Evolutionary conservation across 2,797 vertebrate species (phyloP).

Genomic region (Pseudocheirus occidentalis): DNA sequence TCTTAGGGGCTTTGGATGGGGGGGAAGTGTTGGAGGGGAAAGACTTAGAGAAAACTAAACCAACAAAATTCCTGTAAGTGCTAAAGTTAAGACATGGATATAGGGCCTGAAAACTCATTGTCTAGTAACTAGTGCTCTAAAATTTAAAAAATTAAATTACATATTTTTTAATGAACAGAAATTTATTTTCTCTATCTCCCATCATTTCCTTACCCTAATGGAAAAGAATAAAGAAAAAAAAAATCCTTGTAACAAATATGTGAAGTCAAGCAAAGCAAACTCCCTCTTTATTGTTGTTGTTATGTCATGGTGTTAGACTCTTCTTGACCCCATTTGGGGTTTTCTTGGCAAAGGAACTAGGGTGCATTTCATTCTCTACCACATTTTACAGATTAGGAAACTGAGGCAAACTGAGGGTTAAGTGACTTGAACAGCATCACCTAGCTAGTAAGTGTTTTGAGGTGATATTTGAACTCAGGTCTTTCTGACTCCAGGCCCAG

Average conservation of each 20-base stretch:
- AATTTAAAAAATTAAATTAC: neutral
- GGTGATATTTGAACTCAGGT: too few species aligned
- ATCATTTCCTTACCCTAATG: neutral
- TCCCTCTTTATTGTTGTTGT: neutral
- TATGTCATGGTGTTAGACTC: neutral
- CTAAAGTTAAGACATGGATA: slow-evolving; percentile 19
- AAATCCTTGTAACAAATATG: neutral
- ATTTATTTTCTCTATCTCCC: neutral
- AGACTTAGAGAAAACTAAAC: slow-evolving; percentile 29
- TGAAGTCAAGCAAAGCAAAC: neutral
- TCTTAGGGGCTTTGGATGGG: neutral
- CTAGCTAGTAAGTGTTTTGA: neutral
- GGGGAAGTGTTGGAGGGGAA: neutral
- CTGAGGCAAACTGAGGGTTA: neutral
- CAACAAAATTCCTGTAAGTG: slow-evolving; percentile 39
- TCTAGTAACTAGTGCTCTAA: neutral
- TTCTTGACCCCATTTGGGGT: neutral
- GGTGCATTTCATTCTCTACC: neutral
- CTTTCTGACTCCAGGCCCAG: too few species aligned
- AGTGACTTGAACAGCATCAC: neutral
- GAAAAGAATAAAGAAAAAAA: neutral
- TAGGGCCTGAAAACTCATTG: neutral
- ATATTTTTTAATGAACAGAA: neutral
- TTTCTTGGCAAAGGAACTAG: neutral
- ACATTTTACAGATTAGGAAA: neutral